These are phyloP conservation scores for Neolamprologus sp. DNA, from an alignment of 2,113 vertebrate species.

Conservation along the genomic window DNA sequence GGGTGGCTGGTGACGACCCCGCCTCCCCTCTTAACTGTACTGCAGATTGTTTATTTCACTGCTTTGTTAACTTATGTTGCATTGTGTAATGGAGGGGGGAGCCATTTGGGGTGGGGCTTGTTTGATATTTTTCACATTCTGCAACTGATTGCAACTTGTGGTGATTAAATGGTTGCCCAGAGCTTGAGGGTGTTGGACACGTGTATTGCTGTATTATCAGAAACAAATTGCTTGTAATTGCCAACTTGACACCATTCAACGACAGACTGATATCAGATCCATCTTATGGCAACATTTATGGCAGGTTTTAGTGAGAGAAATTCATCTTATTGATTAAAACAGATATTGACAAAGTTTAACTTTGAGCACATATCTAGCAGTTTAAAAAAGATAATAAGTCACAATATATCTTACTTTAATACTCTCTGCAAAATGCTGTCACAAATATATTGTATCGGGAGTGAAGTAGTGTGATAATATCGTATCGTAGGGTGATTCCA, in stretches of 20 bases:
- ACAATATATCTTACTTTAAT: rapidly evolving
- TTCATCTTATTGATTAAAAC: neutral
- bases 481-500: neutral
- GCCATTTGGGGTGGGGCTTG: neutral
- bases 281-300: rapidly evolving
- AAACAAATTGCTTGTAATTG: neutral
- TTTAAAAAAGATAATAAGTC: neutral
- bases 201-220: rapidly evolving
- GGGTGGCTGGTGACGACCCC: neutral
- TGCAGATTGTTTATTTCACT: conserved; percentile 1
- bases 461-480: neutral
- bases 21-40: neutral
- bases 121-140: neutral
- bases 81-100: neutral
- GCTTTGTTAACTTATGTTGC: neutral
- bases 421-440: neutral
- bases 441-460: neutral
- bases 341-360: neutral
- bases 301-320: neutral
- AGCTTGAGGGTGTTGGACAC: neutral
- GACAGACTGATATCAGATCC: neutral
- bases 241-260: neutral
- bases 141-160: neutral
- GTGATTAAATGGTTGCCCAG: neutral
- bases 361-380: rapidly evolving